phyloP scores from a whole-genome alignment of 53 echinoderm and acorn worm species.

The Luidia sarsii region DNA sequence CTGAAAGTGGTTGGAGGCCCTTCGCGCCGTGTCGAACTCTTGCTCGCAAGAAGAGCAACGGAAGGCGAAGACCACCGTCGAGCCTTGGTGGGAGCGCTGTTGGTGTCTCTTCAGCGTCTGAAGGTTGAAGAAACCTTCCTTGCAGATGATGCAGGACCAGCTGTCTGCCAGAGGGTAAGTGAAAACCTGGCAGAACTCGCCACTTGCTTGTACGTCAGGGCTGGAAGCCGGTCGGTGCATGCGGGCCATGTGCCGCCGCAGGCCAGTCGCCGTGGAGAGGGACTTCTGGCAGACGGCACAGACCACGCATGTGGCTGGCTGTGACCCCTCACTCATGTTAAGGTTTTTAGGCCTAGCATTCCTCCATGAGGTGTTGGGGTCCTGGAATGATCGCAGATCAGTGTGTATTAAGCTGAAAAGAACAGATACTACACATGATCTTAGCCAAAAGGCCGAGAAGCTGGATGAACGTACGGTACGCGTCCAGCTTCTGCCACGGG shows the following conservation, averaged over 20 bases:
- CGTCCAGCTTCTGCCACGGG: conserved; percentile 46
- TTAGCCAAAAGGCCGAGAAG: conserved; percentile 70
- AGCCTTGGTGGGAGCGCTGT: not conserved
- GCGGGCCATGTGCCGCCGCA: conserved; percentile 11
- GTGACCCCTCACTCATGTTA: not conserved
- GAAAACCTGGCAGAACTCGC: not conserved
- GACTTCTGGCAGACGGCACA: conserved; percentile 12
- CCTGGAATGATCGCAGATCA: too few relatives aligned
- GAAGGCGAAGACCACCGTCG: not conserved
- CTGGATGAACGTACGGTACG: conserved; percentile 21
- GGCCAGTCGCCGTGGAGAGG: not conserved
- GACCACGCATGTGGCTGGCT: too few relatives aligned
- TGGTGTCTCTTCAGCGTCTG: conserved; percentile 42
- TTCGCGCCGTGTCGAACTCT: conserved; percentile 20
- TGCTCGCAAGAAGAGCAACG: conserved; percentile 9
- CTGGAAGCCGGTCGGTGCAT: not conserved
- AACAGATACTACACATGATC: conserved; percentile 86
- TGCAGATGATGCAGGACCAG: conserved; percentile 20
- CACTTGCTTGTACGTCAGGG: not conserved
- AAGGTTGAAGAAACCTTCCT: not conserved
- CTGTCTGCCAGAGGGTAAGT: not conserved
- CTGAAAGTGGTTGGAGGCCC: conserved; percentile 33
- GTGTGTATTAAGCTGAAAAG: conserved; percentile 45
- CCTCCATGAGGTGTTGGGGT: not conserved
- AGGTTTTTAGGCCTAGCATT: not conserved